Percentiles rank a stretch among this genome's conserved stretches.
phyloP scores from a whole-genome alignment of 2,797 vertebrate species.

The Huso huso region DNA sequence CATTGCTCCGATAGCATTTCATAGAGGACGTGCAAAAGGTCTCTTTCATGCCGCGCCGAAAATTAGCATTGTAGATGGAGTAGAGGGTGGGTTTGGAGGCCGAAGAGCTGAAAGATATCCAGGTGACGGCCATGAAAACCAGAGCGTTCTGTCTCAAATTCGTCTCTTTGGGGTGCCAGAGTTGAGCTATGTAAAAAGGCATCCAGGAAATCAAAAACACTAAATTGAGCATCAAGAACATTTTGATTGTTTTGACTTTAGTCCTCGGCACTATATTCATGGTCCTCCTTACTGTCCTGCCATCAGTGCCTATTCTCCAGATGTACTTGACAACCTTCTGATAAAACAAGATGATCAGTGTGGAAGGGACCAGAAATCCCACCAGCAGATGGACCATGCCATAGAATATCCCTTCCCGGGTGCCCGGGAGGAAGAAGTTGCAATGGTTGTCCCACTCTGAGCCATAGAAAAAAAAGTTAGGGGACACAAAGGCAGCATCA shows the following conservation, averaged over 20 bases:
- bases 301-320: constrained; percentile 81
- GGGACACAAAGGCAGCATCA: constrained; percentile 61
- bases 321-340: constrained; percentile 84
- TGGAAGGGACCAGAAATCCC: constrained; percentile 69
- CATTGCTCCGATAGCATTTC: constrained; percentile 93
- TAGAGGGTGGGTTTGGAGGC: constrained; percentile 83
- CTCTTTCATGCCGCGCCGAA: constrained; percentile 86
- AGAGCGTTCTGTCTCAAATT: constrained; percentile 59
- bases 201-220: constrained; percentile 83
- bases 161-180: constrained; percentile 76
- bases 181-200: constrained; percentile 77
- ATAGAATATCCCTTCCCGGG: constrained; percentile 69
- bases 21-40: constrained; percentile 95
- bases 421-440: constrained; percentile 72
- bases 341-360: constrained; percentile 75
- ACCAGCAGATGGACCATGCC: constrained; percentile 60
- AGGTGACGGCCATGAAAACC: constrained; percentile 66
- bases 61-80: constrained; percentile 81
- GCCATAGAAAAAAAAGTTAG: constrained; percentile 72
- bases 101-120: constrained; percentile 82
- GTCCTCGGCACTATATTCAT: constrained; percentile 88
- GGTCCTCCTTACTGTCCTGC: constrained; percentile 78
- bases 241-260: constrained; percentile 96
- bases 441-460: constrained; percentile 56
- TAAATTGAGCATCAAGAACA: constrained; percentile 84